phyloP scores from a whole-genome alignment of 1,140 invertebrate genomes.

The Scaptodrosophila lebanonensis region DNA sequence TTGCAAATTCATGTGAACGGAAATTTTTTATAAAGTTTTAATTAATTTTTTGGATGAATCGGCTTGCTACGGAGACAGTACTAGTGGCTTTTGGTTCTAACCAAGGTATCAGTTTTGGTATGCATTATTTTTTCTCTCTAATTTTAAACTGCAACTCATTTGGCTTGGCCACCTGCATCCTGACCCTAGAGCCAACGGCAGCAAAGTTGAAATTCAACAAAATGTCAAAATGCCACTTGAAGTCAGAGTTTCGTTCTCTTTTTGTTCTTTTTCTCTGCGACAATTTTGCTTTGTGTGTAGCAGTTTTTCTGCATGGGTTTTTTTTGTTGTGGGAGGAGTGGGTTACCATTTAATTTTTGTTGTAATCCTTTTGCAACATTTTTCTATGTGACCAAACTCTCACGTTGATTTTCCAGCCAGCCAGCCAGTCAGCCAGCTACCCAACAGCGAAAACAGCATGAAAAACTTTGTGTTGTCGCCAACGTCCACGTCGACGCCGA shows the following conservation, averaged over 20 bases:
- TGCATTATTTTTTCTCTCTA: slow-evolving; percentile 39
- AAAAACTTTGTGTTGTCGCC: slow-evolving; percentile 36
- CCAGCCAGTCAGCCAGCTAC: no score
- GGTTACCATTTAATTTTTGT: neutral
- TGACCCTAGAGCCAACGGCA: slow-evolving; percentile 9
- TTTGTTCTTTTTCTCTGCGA: neutral
- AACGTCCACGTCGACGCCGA: slow-evolving; percentile 15
- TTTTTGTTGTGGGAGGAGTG: neutral
- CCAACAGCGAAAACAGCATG: slow-evolving; percentile 18
- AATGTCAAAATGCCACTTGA: slow-evolving; percentile 60
- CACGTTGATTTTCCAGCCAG: neutral
- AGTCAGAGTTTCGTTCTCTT: slow-evolving; percentile 12
- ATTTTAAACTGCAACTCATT: slow-evolving; percentile 33
- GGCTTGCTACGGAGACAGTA: no score
- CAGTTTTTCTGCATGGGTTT: slow-evolving; percentile 34
- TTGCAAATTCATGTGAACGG: no score
- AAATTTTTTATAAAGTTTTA: no score
- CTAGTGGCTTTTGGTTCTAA: no score
- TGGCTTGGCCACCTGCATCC: slow-evolving; percentile 32
- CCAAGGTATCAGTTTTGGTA: slow-evolving; percentile 30
- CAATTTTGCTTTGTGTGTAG: slow-evolving; percentile 32
- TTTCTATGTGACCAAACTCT: slow-evolving; percentile 34
- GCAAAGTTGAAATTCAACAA: slow-evolving; percentile 45
- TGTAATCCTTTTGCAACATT: slow-evolving; percentile 32
- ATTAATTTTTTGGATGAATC: no score